phyloP scores from a whole-genome alignment of 2,888 invertebrate species.

The Drosophila fungiperda region DNA sequence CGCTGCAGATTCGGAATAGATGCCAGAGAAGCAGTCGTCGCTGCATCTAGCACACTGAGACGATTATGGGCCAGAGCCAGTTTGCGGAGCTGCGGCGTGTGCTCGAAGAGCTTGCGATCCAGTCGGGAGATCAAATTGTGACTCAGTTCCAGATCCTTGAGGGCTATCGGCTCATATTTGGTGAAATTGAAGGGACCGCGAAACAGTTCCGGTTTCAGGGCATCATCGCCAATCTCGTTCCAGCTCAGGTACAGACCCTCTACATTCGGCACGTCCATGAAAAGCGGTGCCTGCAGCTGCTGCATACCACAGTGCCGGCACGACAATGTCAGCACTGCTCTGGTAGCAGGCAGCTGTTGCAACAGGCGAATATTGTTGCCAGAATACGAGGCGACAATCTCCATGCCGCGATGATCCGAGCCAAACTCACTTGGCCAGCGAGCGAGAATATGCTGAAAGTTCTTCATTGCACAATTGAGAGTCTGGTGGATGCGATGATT shows the following conservation, averaged over 20 bases:
- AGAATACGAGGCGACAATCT: constrained; percentile 82
- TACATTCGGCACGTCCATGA: constrained; percentile 84
- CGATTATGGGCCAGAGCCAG: constrained; percentile 88
- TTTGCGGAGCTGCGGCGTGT: constrained; percentile 87
- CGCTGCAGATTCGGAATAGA: constrained; percentile 86
- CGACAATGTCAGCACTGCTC: constrained; percentile 80
- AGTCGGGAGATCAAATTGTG: constrained; percentile 88
- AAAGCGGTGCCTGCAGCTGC: constrained; percentile 81
- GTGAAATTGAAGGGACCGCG: constrained; percentile 88
- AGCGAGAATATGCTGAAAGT: constrained; percentile 83
- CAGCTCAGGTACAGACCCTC: constrained; percentile 83
- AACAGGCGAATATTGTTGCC: constrained; percentile 80
- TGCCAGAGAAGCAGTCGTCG: constrained; percentile 87
- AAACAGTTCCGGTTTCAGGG: constrained; percentile 88
- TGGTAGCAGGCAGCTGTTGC: constrained; percentile 84
- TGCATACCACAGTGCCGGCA: constrained; percentile 83
- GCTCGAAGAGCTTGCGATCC: constrained; percentile 88
- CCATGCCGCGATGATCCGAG: constrained; percentile 71
- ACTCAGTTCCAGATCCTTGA: constrained; percentile 88
- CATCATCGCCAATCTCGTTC: constrained; percentile 85
- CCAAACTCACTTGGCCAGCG: constrained; percentile 84
- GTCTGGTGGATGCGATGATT: constrained; percentile 68
- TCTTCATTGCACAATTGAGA: constrained; percentile 80
- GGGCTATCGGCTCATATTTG: constrained; percentile 87
- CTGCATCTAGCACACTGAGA: constrained; percentile 87